Evolutionary conservation across 2,113 vertebrate genomes (phyloP).

Genomic region (Saccopteryx bilineata): DNA sequence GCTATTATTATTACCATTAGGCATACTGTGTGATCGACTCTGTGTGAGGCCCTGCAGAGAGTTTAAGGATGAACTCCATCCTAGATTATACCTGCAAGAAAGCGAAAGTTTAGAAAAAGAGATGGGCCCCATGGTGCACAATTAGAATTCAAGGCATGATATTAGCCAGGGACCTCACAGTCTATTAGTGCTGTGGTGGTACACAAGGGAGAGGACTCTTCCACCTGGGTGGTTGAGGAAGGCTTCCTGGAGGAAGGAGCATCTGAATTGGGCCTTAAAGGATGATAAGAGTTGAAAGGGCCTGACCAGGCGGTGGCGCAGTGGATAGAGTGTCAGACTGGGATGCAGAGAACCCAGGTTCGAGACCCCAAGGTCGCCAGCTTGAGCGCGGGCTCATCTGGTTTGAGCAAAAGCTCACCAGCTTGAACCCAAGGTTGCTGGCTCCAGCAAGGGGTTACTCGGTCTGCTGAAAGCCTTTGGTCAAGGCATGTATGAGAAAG

Average conservation of each 20-base stretch:
- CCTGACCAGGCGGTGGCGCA: too few relatives aligned
- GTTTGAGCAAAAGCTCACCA: too few relatives aligned
- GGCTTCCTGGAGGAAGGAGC: slow-evolving; percentile 19
- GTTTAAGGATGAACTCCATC: slow-evolving; percentile 6
- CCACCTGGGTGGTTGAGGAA: neutral
- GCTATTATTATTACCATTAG: neutral
- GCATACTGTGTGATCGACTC: neutral
- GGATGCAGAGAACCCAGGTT: too few relatives aligned
- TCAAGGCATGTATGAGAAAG: too few relatives aligned
- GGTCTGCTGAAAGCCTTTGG: too few relatives aligned
- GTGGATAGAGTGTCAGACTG: too few relatives aligned
- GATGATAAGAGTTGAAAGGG: neutral
- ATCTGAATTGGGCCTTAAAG: neutral
- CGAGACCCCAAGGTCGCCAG: too few relatives aligned
- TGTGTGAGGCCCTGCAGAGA: neutral
- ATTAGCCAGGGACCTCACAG: neutral
- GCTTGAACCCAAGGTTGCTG: too few relatives aligned
- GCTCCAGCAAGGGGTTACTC: too few relatives aligned
- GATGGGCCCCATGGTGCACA: neutral
- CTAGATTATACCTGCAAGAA: neutral
- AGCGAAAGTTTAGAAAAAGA: neutral
- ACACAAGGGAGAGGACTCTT: neutral
- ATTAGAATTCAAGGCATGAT: neutral
- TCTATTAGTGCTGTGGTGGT: too few relatives aligned
- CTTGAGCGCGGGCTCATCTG: too few relatives aligned